Base-by-base conservation (phyloP, 1,140 invertebrate genomes). In the Pristionchus pacificus region DNA sequence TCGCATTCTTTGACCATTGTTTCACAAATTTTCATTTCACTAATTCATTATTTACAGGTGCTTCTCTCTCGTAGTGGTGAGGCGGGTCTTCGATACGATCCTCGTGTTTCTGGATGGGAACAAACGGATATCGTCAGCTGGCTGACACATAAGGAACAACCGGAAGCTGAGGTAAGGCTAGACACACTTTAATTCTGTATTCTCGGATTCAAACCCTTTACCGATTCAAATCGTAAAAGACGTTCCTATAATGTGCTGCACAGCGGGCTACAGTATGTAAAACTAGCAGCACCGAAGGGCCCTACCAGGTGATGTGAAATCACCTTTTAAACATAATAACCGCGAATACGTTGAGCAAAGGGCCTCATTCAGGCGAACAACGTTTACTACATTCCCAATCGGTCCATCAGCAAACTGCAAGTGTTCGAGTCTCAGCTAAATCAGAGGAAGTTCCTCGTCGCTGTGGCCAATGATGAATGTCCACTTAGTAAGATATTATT, bases 121-220 rank as follows among this genome's bases (percentile, higher is more conserved):
- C 93, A 95, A 84, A 88, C 91, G 84, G 93, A 97, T 87, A 88
- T 97, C 63, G 90, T 92, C 10, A 92, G 93, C 0, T 96, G 94
- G 94, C 65, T 83, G 30, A 79, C 83, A 31, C 60, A 71, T 77
- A 89, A 89, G 29, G 89, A 92, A 83, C 91, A 85, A 84, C n/a
- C 87, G 87, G 76, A 88, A 89, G 15, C 85, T 84, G 68, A 81
- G 71, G 38, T 49, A 19, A 49, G 38, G 38, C 6, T 10, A 49
- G 6, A 49, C 38, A 49, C 6, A 19, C 6, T 10, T 10, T 19
- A 49, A 49, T 49, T 49, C 38, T 10, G 19, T 49, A 6, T 49
- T 49, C 38, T 49, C 38, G 6, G 19, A 10, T 49, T 19, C 38
- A n/a, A n/a, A n/a, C n/a, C n/a, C n/a, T n/a, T n/a, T n/a, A n/a